A percentile compares a stretch with the other conserved stretches of the same genome.
These are phyloP conservation scores for Cordilura impudica DNA, from an alignment of 2,888 invertebrate genomes.

Conservation along the genomic window DNA sequence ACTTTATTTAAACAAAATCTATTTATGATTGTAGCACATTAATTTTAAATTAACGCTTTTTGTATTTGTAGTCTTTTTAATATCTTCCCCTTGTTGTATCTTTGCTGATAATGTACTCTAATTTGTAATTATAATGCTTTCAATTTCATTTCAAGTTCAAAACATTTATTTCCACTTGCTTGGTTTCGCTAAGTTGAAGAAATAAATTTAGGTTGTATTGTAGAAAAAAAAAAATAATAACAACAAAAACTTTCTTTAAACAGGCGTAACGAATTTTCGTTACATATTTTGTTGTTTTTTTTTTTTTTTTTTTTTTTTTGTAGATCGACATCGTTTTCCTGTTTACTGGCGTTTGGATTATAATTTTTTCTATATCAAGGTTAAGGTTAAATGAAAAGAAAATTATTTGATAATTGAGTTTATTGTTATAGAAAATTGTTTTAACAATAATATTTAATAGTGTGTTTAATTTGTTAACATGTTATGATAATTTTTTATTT, in stretches of 20 bases:
- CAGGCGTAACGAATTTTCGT: slow-evolving; percentile 70
- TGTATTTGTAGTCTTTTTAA: slow-evolving; percentile 23
- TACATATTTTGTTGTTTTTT: slow-evolving; percentile 50
- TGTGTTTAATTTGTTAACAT: no score
- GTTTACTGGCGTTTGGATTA: slow-evolving; percentile 20
- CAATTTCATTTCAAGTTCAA: slow-evolving; percentile 71
- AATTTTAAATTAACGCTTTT: slow-evolving; percentile 74
- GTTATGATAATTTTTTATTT: not conserved
- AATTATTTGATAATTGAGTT: slow-evolving; percentile 41
- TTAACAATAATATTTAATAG: no score
- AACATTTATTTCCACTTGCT: slow-evolving; percentile 57
- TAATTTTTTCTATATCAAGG: slow-evolving; percentile 70
- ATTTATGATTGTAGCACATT: slow-evolving; percentile 71
- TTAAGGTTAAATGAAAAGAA: slow-evolving; percentile 65
- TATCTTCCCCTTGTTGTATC: not conserved
- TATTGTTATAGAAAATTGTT: not conserved
- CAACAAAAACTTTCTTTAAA: slow-evolving; percentile 69
- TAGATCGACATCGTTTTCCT: not conserved
- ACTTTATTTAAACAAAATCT: slow-evolving; percentile 43
- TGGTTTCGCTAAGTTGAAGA: no score
- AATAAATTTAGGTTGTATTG: no score
- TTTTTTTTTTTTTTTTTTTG: slow-evolving; percentile 3
- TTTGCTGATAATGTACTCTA: not conserved
- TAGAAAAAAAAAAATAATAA: not conserved
- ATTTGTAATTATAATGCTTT: slow-evolving; percentile 58